phyloP scores from a whole-genome alignment of 2,888 invertebrate species.

The Lithophane ornitopus region DNA sequence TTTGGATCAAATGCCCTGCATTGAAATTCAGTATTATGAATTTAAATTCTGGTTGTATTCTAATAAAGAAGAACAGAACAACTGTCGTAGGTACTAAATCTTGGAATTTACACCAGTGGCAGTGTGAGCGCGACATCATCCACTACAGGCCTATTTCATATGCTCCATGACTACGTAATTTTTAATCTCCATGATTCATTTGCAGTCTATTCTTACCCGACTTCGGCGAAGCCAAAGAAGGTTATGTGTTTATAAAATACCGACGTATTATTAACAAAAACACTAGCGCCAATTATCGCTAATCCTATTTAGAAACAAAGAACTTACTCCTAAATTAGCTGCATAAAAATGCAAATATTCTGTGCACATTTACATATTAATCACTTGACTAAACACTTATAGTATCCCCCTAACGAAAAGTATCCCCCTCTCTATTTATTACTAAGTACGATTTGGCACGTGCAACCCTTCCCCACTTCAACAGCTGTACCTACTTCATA shows the following conservation, averaged over 20 bases:
- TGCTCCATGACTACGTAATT: neutral
- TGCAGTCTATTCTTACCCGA: neutral
- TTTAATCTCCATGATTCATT: neutral
- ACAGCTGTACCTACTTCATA: slow-evolving; percentile 62
- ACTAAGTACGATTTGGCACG: slow-evolving; percentile 38
- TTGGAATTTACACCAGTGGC: neutral
- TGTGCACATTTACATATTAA: neutral
- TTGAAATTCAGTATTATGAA: neutral
- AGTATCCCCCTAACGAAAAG: neutral
- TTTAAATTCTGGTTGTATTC: neutral
- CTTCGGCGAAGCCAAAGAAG: too few relatives aligned
- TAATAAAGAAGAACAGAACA: neutral
- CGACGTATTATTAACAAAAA: neutral
- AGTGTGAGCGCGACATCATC: neutral
- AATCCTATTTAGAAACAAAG: neutral
- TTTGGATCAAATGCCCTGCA: neutral
- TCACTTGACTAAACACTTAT: neutral
- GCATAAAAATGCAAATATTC: neutral
- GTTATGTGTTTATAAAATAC: neutral
- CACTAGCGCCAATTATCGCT: neutral
- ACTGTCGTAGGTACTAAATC: neutral
- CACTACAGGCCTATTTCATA: neutral
- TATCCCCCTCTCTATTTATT: neutral
- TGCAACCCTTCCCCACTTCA: slow-evolving; percentile 33
- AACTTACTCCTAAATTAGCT: neutral